phyloP scores from a whole-genome alignment of 92 coral and sea anemone genomes.

The Metridium senile region DNA sequence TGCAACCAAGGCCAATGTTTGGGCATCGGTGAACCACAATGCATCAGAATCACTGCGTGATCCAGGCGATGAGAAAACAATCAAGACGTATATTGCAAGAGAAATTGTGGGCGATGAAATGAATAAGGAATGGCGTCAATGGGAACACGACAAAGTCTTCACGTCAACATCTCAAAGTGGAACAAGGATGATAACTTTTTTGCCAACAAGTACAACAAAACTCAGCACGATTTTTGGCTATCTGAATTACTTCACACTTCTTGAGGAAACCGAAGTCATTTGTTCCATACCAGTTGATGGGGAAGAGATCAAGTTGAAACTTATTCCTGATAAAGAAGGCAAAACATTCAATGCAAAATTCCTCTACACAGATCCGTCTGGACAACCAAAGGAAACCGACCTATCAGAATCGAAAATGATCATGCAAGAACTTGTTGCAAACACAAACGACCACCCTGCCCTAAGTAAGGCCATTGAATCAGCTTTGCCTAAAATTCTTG shows the following conservation, averaged over 20 bases:
- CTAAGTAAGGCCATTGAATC: neutral
- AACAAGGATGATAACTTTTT: neutral
- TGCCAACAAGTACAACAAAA: neutral
- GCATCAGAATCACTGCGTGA: neutral
- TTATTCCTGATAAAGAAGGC: neutral
- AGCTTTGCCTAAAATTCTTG: neutral
- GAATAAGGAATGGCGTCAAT: neutral
- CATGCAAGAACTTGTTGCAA: constrained; percentile 1
- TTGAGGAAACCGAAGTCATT: neutral
- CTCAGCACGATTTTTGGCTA: neutral
- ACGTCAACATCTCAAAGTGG: neutral
- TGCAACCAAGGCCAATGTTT: neutral
- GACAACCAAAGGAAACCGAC: neutral
- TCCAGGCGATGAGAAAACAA: neutral
- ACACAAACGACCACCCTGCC: neutral
- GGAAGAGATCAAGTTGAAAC: neutral
- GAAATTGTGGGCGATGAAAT: neutral
- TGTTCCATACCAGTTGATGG: neutral
- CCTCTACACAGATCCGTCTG: neutral
- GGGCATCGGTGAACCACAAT: neutral
- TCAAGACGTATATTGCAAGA: neutral
- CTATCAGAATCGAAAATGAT: neutral
- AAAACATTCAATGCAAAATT: neutral
- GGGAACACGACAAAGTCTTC: neutral
- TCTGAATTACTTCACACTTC: neutral